Conservation (phyloP, 2,113 vertebrate species). For the Amphiprion ocellaris region DNA sequence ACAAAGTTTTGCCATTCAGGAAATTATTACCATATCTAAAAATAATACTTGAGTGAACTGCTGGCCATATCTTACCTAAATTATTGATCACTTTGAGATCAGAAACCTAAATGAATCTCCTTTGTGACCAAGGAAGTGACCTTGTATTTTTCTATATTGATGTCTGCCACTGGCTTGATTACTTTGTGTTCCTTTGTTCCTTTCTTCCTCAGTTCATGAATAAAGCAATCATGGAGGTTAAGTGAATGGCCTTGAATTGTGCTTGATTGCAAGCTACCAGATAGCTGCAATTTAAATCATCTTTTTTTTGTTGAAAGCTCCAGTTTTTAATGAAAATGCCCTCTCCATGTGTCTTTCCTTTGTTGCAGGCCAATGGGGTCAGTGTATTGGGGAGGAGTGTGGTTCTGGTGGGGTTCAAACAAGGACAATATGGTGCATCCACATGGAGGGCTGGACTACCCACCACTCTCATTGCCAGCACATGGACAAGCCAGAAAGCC, state of each 20-base stretch:
- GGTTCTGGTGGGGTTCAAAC: constrained; percentile 90
- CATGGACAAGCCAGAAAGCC: constrained; percentile 87
- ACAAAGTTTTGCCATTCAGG: neutral
- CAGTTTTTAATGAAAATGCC: constrained; percentile 57
- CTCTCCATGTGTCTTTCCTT: constrained; percentile 35
- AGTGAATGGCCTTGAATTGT: constrained; percentile 64
- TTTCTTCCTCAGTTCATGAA: constrained; percentile 66
- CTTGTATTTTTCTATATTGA: constrained; percentile 48
- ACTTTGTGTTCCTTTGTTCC: constrained; percentile 57
- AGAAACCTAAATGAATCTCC: constrained; percentile 28
- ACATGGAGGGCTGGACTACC: constrained; percentile 93
- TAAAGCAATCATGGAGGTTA: constrained; percentile 73
- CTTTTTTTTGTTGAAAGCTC: neutral
- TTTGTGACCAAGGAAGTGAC: constrained; percentile 31
- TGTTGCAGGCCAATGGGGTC: constrained; percentile 93
- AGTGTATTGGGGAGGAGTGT: constrained; percentile 91
- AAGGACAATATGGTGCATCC: constrained; percentile 93
- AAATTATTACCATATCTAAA: neutral
- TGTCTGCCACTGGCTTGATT: constrained; percentile 52
- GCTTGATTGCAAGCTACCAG: constrained; percentile 66
- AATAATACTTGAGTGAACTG: neutral
- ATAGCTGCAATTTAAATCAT: constrained; percentile 63
- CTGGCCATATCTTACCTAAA: neutral
- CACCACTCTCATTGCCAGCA: constrained; percentile 90
- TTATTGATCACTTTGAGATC: constrained; percentile 21